Evolutionary conservation across 2,888 invertebrate species (phyloP), one percentile per base, ranked within the genome.

Genomic region (Eulithis prunata): DNA sequence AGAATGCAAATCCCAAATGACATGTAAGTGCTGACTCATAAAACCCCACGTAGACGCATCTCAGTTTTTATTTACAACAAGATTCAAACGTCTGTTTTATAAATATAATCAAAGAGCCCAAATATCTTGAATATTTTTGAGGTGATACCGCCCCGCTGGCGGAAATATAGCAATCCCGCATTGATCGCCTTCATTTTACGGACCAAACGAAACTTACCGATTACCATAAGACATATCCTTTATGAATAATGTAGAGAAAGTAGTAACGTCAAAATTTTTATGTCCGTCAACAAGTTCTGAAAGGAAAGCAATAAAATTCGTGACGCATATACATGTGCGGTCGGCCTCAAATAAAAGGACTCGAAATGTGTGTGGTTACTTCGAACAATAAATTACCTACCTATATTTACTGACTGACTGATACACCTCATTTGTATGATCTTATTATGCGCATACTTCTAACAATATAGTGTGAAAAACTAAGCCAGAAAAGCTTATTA

Each of bases 261-360:
- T 75, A 77, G 79, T 75, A 76, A 78, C 74, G 73, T 75, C 73
- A 79, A 75, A 75, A 74, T 75, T 76, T 79, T 78, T 79, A 79
- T 80, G 75, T 75, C 72, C 70, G 77, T 73, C 75, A 71, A 70
- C 73, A 77, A 77, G 32, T 85, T 85, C 80, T 80, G 80, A 83
- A 85, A 81, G 77, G 80, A 80, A 80, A 76, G 86, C 78, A 86
- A 87, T 88, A 87, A 88, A 89, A 85, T 76, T 83, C 76, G 81
- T 75, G 79, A 81, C 76, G 81, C 83, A 82, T 72, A 82, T 72
- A 68, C 71, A 71, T 84, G 80, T 83, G 87, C 78, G 86, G 84
- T 82, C 79, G 80, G 76, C 78, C 80, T 77, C 81, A 81, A 88
- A 86, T 87, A 86, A 88, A 89, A 52, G n/a, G 32, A 32, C 32